Percentiles rank a stretch among this genome's conserved stretches.
Evolutionary conservation across 2,113 vertebrate species (phyloP).

Genomic region (Nyctibius bracteatus): DNA sequence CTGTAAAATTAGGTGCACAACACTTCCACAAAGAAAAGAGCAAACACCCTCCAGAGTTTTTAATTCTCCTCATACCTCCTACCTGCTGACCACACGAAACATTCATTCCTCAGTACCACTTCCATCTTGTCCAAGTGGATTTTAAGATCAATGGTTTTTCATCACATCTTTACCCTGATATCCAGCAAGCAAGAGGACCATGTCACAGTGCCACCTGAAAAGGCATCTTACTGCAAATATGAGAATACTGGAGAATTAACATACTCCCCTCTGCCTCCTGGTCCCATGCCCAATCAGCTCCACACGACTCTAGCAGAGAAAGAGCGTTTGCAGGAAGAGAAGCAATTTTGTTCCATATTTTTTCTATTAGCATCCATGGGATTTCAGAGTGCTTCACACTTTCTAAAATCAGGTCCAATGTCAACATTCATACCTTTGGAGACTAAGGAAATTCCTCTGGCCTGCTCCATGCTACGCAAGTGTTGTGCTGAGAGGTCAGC

Average conservation of each 20-base stretch:
- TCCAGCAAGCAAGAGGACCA: not conserved
- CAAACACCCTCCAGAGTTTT: not conserved
- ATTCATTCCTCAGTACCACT: not conserved
- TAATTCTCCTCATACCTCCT: not conserved
- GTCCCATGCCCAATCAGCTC: not conserved
- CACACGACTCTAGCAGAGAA: not conserved
- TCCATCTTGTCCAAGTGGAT: not conserved
- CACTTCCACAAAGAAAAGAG: not conserved
- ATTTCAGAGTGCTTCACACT: not conserved
- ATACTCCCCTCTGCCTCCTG: not conserved
- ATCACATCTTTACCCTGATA: not conserved
- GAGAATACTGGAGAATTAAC: not conserved
- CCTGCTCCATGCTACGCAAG: not conserved
- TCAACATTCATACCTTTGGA: slow-evolving; percentile 26
- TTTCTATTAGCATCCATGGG: not conserved
- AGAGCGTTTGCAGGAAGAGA: not conserved
- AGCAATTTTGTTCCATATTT: not conserved
- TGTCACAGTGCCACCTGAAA: not conserved
- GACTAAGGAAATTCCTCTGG: not conserved
- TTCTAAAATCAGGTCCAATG: slow-evolving; percentile 3
- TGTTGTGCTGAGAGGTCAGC: not conserved
- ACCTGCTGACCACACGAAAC: not conserved
- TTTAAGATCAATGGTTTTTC: not conserved
- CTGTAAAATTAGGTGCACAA: not conserved
- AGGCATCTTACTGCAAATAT: not conserved